Evolutionary conservation across 2,113 vertebrate species (phyloP).

Genomic region (Pachyramphus minor): DNA sequence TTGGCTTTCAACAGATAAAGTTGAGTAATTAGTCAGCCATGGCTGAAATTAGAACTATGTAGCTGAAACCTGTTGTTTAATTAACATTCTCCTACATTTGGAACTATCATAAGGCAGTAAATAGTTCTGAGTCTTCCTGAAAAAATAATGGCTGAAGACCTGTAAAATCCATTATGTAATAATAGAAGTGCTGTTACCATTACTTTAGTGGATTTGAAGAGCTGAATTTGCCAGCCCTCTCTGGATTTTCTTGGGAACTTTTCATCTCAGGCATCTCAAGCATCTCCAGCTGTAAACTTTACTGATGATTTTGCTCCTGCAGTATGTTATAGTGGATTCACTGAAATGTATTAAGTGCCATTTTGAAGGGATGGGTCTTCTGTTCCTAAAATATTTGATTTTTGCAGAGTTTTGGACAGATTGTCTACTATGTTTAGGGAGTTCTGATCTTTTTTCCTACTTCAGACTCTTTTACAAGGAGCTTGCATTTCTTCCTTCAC

Average conservation of each 20-base stretch:
- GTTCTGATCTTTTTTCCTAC: not conserved
- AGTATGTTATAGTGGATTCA: not conserved
- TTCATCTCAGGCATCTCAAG: not conserved
- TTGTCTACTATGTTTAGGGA: not conserved
- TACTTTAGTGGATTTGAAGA: not conserved
- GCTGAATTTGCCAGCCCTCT: not conserved
- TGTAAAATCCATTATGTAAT: not conserved
- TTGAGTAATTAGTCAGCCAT: not conserved
- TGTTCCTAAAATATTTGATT: not conserved
- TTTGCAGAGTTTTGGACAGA: not conserved
- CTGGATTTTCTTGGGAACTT: slow-evolving; percentile 22
- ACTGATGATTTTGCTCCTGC: not conserved
- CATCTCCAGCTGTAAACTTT: not conserved
- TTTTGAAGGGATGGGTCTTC: not conserved
- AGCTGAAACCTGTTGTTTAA: not conserved
- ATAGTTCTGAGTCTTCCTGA: not conserved
- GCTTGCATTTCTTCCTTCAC: not conserved
- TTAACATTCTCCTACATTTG: not conserved
- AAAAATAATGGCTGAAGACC: not conserved
- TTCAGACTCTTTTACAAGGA: not conserved
- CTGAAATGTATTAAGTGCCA: not conserved
- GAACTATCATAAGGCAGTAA: not conserved
- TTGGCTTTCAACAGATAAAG: slow-evolving; percentile 3
- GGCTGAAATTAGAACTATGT: not conserved
- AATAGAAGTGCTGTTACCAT: not conserved